These are phyloP conservation scores for Metallyticus violacea DNA, from an alignment of 2,888 invertebrate genomes.

Conservation along the genomic window DNA sequence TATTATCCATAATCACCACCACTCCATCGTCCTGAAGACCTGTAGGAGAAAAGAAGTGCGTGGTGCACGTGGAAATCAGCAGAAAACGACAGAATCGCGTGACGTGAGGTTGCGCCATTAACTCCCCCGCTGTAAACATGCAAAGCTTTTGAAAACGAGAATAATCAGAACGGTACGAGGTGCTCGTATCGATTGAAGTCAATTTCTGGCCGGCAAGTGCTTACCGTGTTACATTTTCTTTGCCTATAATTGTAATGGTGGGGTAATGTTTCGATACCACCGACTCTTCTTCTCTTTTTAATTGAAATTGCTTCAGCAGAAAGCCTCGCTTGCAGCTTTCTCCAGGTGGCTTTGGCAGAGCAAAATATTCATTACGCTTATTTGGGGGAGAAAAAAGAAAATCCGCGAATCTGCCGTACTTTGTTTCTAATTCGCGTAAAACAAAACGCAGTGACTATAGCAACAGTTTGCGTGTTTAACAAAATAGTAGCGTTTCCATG, in stretches of 20 bases:
- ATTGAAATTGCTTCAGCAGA: neutral
- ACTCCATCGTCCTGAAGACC: too few species aligned
- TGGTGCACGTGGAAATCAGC: conserved; percentile 13
- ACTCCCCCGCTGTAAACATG: neutral
- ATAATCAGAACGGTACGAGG: neutral
- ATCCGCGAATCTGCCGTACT: too few species aligned
- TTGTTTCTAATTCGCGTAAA: too few species aligned
- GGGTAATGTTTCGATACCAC: neutral
- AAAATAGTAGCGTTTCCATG: too few species aligned
- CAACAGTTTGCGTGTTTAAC: too few species aligned
- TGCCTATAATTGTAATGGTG: neutral
- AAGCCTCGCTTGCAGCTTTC: too few species aligned
- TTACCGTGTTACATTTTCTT: neutral
- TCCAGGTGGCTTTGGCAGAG: too few species aligned
- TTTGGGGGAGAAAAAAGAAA: too few species aligned
- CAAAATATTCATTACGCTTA: neutral
- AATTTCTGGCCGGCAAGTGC: neutral
- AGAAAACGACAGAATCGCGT: conserved; percentile 12
- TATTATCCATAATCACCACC: too few species aligned
- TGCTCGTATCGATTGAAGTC: neutral
- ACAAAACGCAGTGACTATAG: too few species aligned
- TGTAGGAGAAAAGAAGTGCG: too few species aligned
- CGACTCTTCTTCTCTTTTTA: neutral
- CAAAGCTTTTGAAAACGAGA: neutral
- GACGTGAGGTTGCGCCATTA: neutral